Evolutionary conservation across 2,797 vertebrate species (phyloP).

Genomic region (Monodelphis domestica): DNA sequence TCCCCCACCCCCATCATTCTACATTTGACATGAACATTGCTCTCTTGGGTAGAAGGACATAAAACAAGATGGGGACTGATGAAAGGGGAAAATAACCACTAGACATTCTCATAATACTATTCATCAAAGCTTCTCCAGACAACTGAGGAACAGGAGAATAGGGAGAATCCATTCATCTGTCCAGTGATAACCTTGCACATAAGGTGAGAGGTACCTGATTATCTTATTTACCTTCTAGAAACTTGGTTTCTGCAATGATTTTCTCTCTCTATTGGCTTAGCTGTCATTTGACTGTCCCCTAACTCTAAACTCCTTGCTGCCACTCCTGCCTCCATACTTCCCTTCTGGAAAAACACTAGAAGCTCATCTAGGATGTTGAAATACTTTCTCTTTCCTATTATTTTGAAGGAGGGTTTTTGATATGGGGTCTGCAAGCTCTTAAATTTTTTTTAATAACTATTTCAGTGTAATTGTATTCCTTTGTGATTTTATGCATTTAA

Average conservation of each 20-base stretch:
- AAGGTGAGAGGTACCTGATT: not conserved
- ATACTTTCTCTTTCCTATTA: not conserved
- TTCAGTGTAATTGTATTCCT: not conserved
- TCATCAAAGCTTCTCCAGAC: constrained; percentile 24
- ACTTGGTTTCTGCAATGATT: not conserved
- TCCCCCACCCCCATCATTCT: constrained; percentile 16
- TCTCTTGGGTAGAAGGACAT: constrained; percentile 10
- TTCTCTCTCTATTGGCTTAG: not conserved
- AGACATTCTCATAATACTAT: not conserved
- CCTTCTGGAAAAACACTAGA: rapidly evolving
- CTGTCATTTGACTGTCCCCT: not conserved
- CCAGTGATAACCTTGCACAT: not conserved
- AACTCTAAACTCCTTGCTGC: not conserved
- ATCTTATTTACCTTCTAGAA: not conserved
- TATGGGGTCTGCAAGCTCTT: not conserved
- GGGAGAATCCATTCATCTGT: not conserved
- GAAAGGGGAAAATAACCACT: not conserved
- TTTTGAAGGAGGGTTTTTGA: not conserved
- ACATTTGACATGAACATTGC: not conserved
- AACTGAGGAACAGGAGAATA: not conserved
- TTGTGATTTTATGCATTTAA: not conserved
- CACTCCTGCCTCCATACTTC: not conserved
- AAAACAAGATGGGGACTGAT: rapidly evolving
- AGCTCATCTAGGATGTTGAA: constrained; percentile 25
- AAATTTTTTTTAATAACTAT: not conserved